Evolutionary conservation across 1,140 invertebrate genomes (phyloP).

Genomic region (Nautilus pompilius): DNA sequence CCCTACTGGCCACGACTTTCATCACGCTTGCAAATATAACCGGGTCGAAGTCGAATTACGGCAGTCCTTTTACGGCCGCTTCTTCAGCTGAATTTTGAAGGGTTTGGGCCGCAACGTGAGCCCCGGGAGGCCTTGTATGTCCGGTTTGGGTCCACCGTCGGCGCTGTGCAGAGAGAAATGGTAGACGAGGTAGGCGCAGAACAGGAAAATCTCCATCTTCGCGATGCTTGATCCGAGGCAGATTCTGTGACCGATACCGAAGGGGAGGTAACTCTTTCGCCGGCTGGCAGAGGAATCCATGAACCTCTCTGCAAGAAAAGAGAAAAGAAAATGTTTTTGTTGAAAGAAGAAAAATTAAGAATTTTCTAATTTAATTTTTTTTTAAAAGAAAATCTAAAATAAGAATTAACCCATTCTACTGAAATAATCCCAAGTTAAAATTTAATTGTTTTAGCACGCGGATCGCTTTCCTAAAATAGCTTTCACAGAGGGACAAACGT

Average conservation of each 20-base stretch:
- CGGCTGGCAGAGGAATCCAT: constrained; percentile 5
- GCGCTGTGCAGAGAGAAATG: constrained; percentile 13
- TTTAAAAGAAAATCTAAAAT: neutral
- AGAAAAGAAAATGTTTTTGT: neutral
- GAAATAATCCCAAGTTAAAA: neutral
- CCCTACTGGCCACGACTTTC: too few species aligned
- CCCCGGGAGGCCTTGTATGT: constrained; percentile 12
- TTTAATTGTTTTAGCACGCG: too few species aligned
- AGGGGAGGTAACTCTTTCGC: constrained; percentile 23
- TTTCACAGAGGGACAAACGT: too few species aligned
- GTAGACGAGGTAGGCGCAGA: constrained; percentile 17
- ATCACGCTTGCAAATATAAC: too few species aligned
- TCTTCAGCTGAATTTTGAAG: constrained; percentile 17
- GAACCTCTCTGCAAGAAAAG: constrained; percentile 14
- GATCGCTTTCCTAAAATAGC: too few species aligned
- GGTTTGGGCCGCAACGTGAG: constrained; percentile 19
- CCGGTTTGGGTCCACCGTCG: constrained; percentile 10
- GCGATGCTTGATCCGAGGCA: constrained; percentile 20
- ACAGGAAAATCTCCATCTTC: constrained; percentile 24
- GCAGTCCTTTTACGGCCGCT: constrained; percentile 6
- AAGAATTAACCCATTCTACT: neutral
- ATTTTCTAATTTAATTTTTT: neutral
- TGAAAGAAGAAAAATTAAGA: neutral
- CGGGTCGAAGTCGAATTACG: too few species aligned
- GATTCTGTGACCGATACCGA: constrained; percentile 20